Evolutionary conservation across 1,140 invertebrate species (phyloP).

Genomic region (Orussus abietinus): DNA sequence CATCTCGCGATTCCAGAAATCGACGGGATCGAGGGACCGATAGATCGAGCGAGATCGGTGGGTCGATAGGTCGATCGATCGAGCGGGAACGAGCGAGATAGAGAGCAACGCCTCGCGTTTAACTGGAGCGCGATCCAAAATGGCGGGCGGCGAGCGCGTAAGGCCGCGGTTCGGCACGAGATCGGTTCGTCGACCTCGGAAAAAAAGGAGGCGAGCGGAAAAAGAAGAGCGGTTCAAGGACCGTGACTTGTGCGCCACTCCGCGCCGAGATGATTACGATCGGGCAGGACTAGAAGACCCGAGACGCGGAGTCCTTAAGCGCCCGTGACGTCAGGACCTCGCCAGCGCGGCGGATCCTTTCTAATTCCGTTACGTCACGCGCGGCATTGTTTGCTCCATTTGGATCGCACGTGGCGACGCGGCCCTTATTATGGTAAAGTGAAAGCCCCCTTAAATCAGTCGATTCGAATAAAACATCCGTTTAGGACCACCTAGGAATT

Average conservation of each 20-base stretch:
- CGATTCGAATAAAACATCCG: too few species aligned
- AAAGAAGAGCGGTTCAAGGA: constrained; percentile 34
- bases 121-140: constrained; percentile 26
- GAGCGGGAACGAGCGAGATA: background rate
- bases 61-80: too few species aligned
- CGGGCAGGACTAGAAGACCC: background rate
- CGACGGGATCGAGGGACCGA: too few species aligned
- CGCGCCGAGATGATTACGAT: too few species aligned
- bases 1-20: too few species aligned
- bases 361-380: constrained; percentile 14
- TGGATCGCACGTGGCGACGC: background rate
- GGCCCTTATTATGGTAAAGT: too few species aligned
- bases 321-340: constrained; percentile 19
- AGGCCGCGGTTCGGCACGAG: background rate
- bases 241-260: too few species aligned
- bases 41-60: too few species aligned
- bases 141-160: constrained; percentile 11
- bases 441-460: too few species aligned
- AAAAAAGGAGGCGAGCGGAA: constrained; percentile 22
- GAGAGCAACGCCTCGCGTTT: constrained; percentile 7
- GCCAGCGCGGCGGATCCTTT: constrained; percentile 20
- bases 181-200: constrained; percentile 21
- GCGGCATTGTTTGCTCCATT: constrained; percentile 1
- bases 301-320: constrained; percentile 16
- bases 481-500: too few species aligned